A percentile compares a stretch with the other conserved stretches of the same genome.
These are phyloP conservation scores for Neoniphon sammara DNA, from an alignment of 2,797 vertebrate genomes.

Conservation along the genomic window DNA sequence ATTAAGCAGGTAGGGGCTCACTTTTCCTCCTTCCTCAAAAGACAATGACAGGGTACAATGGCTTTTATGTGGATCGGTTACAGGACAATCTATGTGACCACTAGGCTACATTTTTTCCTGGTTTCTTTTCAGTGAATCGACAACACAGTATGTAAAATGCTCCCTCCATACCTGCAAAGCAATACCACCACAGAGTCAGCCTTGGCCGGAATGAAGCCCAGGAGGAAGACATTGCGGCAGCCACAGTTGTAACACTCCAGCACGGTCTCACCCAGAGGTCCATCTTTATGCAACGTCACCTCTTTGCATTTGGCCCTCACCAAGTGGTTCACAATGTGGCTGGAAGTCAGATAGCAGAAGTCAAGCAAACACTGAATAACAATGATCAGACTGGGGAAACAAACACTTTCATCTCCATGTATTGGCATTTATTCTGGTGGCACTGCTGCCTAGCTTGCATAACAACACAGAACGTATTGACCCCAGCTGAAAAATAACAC, in stretches of 20 bases:
- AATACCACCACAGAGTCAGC: constrained; percentile 95
- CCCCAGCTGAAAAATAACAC: no score
- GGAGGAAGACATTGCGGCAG: constrained; percentile 94
- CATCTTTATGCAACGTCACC: constrained; percentile 97
- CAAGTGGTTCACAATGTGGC: constrained; percentile 98
- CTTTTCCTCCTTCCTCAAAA: no score
- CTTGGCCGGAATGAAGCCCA: constrained; percentile 96
- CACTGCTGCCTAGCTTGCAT: no score
- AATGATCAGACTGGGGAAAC: background rate
- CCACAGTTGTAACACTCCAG: constrained; percentile 97
- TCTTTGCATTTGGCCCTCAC: constrained; percentile 99
- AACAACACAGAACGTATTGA: background rate
- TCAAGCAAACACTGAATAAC: constrained; percentile 1
- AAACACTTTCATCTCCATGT: background rate
- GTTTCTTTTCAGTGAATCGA: no score
- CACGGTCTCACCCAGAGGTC: constrained; percentile 93
- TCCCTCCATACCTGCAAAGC: constrained; percentile 89
- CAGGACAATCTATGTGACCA: no score
- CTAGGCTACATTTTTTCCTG: background rate
- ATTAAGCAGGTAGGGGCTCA: background rate
- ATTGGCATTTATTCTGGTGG: no score
- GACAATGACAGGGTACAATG: background rate
- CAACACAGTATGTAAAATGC: constrained; percentile 2
- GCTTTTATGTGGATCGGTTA: background rate
- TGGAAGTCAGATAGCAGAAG: constrained; percentile 62